These are phyloP conservation scores for Ochropleura leucogaster DNA, from an alignment of 2,888 invertebrate species.

Conservation along the genomic window DNA sequence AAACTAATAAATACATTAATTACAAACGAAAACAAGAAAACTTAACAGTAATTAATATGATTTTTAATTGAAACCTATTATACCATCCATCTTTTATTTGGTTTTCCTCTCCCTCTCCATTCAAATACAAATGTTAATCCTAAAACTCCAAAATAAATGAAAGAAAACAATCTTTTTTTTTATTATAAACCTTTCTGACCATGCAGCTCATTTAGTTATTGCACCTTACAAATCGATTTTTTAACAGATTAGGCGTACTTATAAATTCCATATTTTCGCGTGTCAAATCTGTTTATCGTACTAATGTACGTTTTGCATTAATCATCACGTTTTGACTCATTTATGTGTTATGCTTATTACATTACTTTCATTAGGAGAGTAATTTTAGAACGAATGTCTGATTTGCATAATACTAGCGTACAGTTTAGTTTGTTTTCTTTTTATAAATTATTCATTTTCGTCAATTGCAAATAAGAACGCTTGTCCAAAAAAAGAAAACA, in stretches of 20 bases:
- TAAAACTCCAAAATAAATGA: no score
- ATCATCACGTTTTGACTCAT: constrained; percentile 42
- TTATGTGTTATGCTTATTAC: constrained; percentile 38
- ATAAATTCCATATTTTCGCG: constrained; percentile 39
- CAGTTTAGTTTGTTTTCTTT: not conserved
- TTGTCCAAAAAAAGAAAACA: no score
- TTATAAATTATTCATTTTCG: not conserved
- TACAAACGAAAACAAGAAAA: no score
- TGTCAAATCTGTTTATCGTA: constrained; percentile 44
- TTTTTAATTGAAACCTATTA: no score
- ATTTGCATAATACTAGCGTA: not conserved
- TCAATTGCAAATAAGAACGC: not conserved
- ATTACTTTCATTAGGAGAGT: constrained; percentile 29
- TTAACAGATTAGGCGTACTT: not conserved
- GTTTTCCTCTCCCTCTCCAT: no score
- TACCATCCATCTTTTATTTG: no score
- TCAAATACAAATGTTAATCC: no score
- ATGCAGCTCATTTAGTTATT: not conserved
- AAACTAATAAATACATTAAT: no score
- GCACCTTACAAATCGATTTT: not conserved
- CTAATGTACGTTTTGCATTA: constrained; percentile 17
- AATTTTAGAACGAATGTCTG: not conserved
- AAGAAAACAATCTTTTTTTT: no score
- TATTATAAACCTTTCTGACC: not conserved
- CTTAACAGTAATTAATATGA: no score